Conservation (phyloP, 2,888 invertebrate genomes). For the Drosophila diplacantha region DNA sequence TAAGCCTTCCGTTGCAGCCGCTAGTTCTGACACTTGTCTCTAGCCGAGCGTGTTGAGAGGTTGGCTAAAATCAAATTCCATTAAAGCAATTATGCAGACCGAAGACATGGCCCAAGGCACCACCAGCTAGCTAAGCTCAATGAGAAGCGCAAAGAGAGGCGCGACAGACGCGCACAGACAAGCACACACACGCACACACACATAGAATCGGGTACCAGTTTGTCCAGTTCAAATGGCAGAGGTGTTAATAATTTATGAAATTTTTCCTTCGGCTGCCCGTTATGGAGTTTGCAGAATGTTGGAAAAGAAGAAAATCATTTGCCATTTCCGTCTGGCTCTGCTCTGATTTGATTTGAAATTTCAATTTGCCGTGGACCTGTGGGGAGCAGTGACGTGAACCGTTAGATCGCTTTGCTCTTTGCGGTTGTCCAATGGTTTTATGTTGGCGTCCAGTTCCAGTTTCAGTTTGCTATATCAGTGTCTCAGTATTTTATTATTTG, state of each 20-base stretch:
- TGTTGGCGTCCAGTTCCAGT: slow-evolving; percentile 10
- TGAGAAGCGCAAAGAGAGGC: slow-evolving; percentile 59
- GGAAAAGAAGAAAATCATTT: slow-evolving; percentile 32
- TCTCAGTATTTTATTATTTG: slow-evolving; percentile 9
- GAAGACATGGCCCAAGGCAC: slow-evolving; percentile 24
- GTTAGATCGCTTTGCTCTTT: slow-evolving; percentile 39
- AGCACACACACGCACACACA: background rate
- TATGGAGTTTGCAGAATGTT: slow-evolving; percentile 30
- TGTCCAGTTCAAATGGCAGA: slow-evolving; percentile 74
- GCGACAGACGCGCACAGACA: slow-evolving; percentile 5
- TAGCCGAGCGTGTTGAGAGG: slow-evolving; percentile 33
- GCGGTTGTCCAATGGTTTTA: slow-evolving; percentile 30
- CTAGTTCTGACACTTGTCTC: slow-evolving; percentile 35
- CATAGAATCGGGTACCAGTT: slow-evolving; percentile 50
- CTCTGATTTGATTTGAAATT: slow-evolving; percentile 69
- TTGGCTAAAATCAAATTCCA: slow-evolving; percentile 69
- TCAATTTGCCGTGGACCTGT: slow-evolving; percentile 56
- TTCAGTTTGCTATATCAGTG: slow-evolving; percentile 5
- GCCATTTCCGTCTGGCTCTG: slow-evolving; percentile 47
- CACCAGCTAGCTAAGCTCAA: slow-evolving; percentile 26
- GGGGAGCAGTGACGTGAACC: slow-evolving; percentile 50
- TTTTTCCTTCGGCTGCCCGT: slow-evolving; percentile 37
- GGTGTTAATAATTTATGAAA: slow-evolving; percentile 72
- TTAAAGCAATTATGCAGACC: slow-evolving; percentile 65
- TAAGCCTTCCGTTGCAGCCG: slow-evolving; percentile 10